Conservation (phyloP, 2,888 invertebrate genomes). For the Leucoptera coffeella region DNA sequence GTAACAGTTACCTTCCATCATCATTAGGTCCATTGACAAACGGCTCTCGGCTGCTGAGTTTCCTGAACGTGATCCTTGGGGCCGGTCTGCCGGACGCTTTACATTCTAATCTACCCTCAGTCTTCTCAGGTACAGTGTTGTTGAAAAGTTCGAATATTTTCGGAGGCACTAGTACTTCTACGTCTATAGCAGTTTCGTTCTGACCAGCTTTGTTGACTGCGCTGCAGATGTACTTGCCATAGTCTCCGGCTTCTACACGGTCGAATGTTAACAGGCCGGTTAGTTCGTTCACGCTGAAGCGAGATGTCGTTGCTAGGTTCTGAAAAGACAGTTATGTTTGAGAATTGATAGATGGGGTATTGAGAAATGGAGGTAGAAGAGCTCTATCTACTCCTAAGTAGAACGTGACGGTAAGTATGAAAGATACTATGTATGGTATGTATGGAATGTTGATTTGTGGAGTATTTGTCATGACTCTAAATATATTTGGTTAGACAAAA, state of each 20-base stretch:
- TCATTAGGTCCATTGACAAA: slow-evolving; percentile 62
- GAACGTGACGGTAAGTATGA: no score
- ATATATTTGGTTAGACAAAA: no score
- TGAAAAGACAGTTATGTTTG: slow-evolving; percentile 17
- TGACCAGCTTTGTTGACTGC: slow-evolving; percentile 76
- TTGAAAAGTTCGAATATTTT: slow-evolving; percentile 74
- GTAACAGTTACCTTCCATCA: slow-evolving; percentile 37
- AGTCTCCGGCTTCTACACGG: slow-evolving; percentile 70
- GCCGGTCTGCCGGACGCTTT: slow-evolving; percentile 76
- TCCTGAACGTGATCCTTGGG: slow-evolving; percentile 74
- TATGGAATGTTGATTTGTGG: no score
- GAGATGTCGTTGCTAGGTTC: slow-evolving; percentile 60
- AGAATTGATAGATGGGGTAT: no score
- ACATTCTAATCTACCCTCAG: slow-evolving; percentile 64
- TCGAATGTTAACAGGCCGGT: slow-evolving; percentile 69
- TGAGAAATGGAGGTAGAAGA: no score
- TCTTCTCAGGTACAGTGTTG: slow-evolving; percentile 57
- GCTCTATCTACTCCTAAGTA: no score
- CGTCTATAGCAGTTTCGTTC: slow-evolving; percentile 60
- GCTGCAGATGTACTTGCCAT: slow-evolving; percentile 73
- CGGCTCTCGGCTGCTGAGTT: slow-evolving; percentile 59
- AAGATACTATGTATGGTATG: no score
- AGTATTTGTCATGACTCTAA: no score
- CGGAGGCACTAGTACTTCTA: slow-evolving; percentile 71
- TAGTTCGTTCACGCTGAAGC: slow-evolving; percentile 62